Evolutionary conservation across 1,140 invertebrate genomes (phyloP), one percentile per base, ranked within the genome.

Genomic region (Drosophila saltans): DNA sequence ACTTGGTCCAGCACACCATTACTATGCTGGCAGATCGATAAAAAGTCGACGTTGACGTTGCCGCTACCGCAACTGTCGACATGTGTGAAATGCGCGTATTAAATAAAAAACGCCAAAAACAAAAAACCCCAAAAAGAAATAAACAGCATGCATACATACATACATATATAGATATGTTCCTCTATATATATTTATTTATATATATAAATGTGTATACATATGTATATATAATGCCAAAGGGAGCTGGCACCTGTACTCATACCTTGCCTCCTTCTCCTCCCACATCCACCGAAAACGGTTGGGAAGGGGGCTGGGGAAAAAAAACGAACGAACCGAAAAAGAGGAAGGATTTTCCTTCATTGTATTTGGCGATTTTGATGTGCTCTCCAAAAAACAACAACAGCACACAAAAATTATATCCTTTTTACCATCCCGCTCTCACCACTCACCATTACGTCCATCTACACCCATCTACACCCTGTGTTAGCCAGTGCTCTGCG

Each of bases 1-100:
- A 33, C 26, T 21, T 26, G 3, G 33, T 36, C 33, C 33, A 52
- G 45, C 24, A 21, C 24, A 21, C 45, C 71, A 74, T 83, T 82
- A 83, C 81, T 78, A 80, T 78, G 68, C 71, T 61, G 45, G 72
- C 80, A 80, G 78, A 88, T 88, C 84, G 82, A 86, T 86, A 88
- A 88, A 88, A 88, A 83, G 77, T 88, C 89, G 72, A 57, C 52
- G 65, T 66, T 36, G 65, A 60, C 66, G 60, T 43, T n/a, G 63
- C 57, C 40, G 67, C 69, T 76, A 75, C 66, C 69, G 68, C 75
- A 70, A 78, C 73, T 74, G 75, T 72, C 65, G 84, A 88, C 85
- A 86, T 86, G 82, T 86, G 82, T 88, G 82, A 86, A 86, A 89
- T 89, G 83, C 83, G 80, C 80, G 75, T 77, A 88, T 88, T 88